These are phyloP conservation scores for Tetranychus truncatus DNA, from an alignment of 2,888 invertebrate species.

Conservation along the genomic window DNA sequence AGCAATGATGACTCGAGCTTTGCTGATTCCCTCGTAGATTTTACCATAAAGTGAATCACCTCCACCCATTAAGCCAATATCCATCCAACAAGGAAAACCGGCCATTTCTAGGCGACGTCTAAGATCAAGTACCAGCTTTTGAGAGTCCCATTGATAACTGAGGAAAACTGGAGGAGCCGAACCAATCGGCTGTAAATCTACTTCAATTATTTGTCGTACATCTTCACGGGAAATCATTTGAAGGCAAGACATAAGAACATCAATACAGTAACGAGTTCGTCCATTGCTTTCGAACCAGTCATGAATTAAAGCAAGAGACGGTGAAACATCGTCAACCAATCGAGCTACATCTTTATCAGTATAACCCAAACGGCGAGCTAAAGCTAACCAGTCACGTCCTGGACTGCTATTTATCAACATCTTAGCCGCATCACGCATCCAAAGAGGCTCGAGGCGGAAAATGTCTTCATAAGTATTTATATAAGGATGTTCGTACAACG, in stretches of 20 bases:
- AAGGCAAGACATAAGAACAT: constrained; percentile 33
- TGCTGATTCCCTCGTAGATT: constrained; percentile 35
- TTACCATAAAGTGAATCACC: constrained; percentile 33
- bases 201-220: constrained; percentile 24
- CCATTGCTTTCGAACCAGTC: constrained; percentile 36
- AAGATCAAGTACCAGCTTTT: constrained; percentile 32
- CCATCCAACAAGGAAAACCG: constrained; percentile 37
- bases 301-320: constrained; percentile 32
- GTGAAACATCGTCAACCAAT: constrained; percentile 33
- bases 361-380: constrained; percentile 33
- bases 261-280: constrained; percentile 34
- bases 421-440: constrained; percentile 35
- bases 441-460: constrained; percentile 30
- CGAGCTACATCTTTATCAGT: constrained; percentile 32
- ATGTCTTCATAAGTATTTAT: constrained; percentile 8
- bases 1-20: constrained; percentile 31
- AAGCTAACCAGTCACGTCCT: constrained; percentile 32
- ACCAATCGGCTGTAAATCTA: constrained; percentile 26
- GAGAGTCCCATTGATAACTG: constrained; percentile 37
- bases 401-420: constrained; percentile 30
- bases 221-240: constrained; percentile 31
- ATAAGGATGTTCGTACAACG: constrained; percentile 1
- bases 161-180: constrained; percentile 33
- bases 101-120: constrained; percentile 33
- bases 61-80: constrained; percentile 35